A percentile compares a stretch with the other conserved stretches of the same genome.
Conservation (phyloP, 2,888 invertebrate genomes). For the Timema cristinae region DNA sequence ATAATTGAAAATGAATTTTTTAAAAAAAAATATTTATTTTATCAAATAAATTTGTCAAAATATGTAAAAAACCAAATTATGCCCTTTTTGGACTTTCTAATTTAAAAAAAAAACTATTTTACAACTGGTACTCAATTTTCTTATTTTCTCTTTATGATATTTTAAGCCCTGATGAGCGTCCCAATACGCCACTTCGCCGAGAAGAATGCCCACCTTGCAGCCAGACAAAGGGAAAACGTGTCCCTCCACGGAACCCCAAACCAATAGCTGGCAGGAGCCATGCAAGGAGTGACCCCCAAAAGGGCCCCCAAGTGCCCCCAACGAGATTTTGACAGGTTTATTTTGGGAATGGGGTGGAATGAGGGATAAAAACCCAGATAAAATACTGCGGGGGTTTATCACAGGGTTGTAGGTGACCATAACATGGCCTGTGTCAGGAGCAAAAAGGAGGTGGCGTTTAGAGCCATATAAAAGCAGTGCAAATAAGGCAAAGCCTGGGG, state of each 20-base stretch:
- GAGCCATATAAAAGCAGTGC: conserved; percentile 62
- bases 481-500: conserved; percentile 64
- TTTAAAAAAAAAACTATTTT: too few species aligned
- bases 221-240: conserved; percentile 82
- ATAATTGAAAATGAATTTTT: too few species aligned
- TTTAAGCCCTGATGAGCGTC: conserved; percentile 50
- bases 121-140: too few species aligned
- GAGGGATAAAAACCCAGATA: conserved; percentile 89
- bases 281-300: conserved; percentile 67
- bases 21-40: too few species aligned
- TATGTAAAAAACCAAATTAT: too few species aligned
- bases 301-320: conserved; percentile 48
- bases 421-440: conserved; percentile 76
- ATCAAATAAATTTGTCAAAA: too few species aligned
- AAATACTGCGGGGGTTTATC: conserved; percentile 96
- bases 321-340: conserved; percentile 53
- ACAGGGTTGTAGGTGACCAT: conserved; percentile 94
- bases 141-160: background rate
- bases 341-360: conserved; percentile 78
- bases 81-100: too few species aligned
- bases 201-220: conserved; percentile 76
- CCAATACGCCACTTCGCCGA: conserved; percentile 71
- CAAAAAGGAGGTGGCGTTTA: conserved; percentile 63
- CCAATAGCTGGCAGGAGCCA: conserved; percentile 92
- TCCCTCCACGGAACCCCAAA: conserved; percentile 84